A percentile compares a stretch with the other conserved stretches of the same genome.
Conservation (phyloP, 2,113 vertebrate genomes). For the Agapornis roseicollis region DNA sequence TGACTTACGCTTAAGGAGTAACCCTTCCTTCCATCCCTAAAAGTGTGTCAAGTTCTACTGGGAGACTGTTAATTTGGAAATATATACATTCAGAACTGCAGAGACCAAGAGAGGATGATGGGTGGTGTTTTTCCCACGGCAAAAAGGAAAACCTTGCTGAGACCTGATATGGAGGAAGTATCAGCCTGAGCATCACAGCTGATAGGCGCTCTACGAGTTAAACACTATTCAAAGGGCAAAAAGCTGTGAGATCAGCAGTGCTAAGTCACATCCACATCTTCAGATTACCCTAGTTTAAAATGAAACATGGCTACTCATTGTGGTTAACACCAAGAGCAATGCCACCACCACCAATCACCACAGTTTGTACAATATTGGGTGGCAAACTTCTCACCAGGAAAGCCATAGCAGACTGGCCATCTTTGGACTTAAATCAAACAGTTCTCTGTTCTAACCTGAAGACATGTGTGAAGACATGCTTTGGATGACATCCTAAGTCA, state of each 20-base stretch:
- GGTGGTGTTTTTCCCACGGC: not conserved
- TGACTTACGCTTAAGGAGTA: not conserved
- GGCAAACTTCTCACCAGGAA: not conserved
- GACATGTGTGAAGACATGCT: rapidly evolving
- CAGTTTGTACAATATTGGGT: not conserved
- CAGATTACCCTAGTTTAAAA: not conserved
- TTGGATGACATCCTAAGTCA: not conserved
- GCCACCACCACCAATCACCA: not conserved
- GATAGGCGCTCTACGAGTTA: not conserved
- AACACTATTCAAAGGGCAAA: not conserved
- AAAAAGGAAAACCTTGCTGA: not conserved
- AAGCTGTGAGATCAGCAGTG: not conserved
- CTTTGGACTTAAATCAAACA: not conserved
- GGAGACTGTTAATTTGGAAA: conserved; percentile 8
- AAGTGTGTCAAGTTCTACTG: not conserved
- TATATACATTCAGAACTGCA: not conserved
- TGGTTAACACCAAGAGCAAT: not conserved
- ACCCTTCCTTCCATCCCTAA: conserved; percentile 17
- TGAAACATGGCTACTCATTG: not conserved
- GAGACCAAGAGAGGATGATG: not conserved
- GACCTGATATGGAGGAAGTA: not conserved
- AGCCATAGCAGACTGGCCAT: not conserved
- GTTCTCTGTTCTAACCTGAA: not conserved
- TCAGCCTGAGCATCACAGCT: not conserved
- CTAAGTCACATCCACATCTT: not conserved